Evolutionary conservation across 1,140 invertebrate genomes (phyloP), one percentile per base, ranked within the genome.

Genomic region (Drosophila parabipectinata): DNA sequence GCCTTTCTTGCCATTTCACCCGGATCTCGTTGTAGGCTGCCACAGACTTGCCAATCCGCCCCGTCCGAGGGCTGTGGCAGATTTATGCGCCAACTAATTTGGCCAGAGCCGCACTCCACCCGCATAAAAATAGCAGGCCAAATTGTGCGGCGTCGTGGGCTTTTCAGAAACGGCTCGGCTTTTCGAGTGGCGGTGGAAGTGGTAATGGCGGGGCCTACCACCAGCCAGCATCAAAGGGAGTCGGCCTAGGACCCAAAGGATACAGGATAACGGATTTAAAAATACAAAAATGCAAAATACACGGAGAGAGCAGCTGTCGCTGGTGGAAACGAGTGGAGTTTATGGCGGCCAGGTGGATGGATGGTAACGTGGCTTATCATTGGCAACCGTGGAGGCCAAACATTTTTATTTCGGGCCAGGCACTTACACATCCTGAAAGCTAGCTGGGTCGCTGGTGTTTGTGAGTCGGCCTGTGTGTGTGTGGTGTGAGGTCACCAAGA

Each of bases 81-180:
- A 84, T 85, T 85, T 84, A 85, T 84, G 81, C 81, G 73, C 81
- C 59, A 84, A 84, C 81, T 87, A 84, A 84, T 84, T 84, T 77
- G 45, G 72, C 55, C 58, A 61, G 47, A 68, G 72, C 80, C 69
- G 62, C 56, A 75, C 59, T 63, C 58, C 45, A 53, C 53, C 72
- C 59, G 72, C 52, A 76, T 74, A 85, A 84, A 84, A 84, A 84
- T 84, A 84, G 81, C 73, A 50, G 60, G 67, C 64, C 55, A 61
- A 75, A 68, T 67, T 69, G 47, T 69, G 69, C 58, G 54, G 32
- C 58, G 32, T 41, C 58, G 32, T 30, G 24, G 48, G 59, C 37
- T 62, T 41, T 44, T 30, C 14, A 52, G n/a, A 48, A 18, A 37
- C 62, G 50, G 48, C 58, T 78, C 62, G 72, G 59, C 61, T 48